Conservation (phyloP, 2,113 vertebrate genomes). For the Hemichromis elongatus region DNA sequence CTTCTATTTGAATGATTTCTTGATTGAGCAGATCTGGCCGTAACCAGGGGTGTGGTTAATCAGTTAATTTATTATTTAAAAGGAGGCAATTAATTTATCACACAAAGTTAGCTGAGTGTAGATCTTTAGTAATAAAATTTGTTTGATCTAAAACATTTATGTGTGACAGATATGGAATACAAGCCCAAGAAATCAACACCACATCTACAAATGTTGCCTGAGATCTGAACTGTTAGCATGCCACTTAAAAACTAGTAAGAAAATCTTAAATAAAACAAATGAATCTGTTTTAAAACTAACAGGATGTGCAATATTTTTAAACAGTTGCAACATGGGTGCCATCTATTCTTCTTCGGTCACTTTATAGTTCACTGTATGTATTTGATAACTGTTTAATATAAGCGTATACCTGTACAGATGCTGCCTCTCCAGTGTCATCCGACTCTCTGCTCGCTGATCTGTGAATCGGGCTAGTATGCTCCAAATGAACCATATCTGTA, state of each 20-base stretch:
- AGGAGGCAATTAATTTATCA: neutral
- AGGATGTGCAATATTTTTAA: neutral
- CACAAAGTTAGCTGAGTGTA: neutral
- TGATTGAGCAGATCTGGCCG: neutral
- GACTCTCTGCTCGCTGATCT: slow-evolving; percentile 67
- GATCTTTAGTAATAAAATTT: neutral
- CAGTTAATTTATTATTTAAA: neutral
- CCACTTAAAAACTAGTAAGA: neutral
- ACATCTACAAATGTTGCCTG: neutral
- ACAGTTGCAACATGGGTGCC: neutral
- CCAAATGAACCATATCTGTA: slow-evolving; percentile 85
- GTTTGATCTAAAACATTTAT: neutral
- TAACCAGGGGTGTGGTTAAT: neutral
- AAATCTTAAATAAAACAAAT: neutral
- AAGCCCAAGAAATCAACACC: accelerated
- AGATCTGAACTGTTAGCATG: neutral
- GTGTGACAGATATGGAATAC: neutral
- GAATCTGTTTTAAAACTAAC: neutral
- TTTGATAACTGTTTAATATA: neutral
- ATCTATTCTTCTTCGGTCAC: neutral
- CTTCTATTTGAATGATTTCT: neutral
- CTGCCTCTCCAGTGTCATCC: slow-evolving; percentile 76
- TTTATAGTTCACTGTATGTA: neutral
- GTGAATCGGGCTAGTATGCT: slow-evolving; percentile 75
- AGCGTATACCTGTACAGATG: slow-evolving; percentile 48